These are phyloP conservation scores for Dendrolimus kikuchii DNA, from an alignment of 1,140 invertebrate genomes.

Conservation along the genomic window DNA sequence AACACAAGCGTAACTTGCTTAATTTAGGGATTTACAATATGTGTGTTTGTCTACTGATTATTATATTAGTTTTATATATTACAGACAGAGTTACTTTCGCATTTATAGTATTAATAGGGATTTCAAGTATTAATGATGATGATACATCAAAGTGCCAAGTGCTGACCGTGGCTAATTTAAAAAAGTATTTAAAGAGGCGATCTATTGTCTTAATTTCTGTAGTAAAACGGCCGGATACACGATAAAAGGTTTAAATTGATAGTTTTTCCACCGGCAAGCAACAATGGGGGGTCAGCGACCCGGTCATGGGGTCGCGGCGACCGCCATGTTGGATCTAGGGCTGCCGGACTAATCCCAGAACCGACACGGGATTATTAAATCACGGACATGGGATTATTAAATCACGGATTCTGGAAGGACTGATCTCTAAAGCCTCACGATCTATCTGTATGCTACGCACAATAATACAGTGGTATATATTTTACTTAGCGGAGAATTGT, in stretches of 20 bases:
- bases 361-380: background rate
- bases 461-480: no score
- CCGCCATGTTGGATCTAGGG: conserved; percentile 1
- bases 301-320: conserved; percentile 13
- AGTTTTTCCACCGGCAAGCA: conserved; percentile 8
- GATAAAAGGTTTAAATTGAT: conserved; percentile 19
- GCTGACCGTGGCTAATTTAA: background rate
- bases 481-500: no score
- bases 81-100: no score
- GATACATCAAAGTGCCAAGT: background rate
- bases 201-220: conserved; percentile 18
- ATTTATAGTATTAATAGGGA: no score
- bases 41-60: no score
- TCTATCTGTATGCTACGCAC: no score
- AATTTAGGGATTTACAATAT: no score
- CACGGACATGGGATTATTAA: background rate
- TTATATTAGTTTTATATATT: no score
- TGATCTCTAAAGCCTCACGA: background rate
- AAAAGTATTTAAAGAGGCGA: conserved; percentile 5
- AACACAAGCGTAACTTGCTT: no score
- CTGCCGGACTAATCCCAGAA: background rate
- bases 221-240: conserved; percentile 15
- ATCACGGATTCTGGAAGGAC: conserved; percentile 7
- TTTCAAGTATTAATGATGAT: no score
- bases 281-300: conserved; percentile 19